Evolutionary conservation across 2,888 invertebrate species (phyloP), one percentile per base, ranked within the genome.

Genomic region (Heliconius cydno): DNA sequence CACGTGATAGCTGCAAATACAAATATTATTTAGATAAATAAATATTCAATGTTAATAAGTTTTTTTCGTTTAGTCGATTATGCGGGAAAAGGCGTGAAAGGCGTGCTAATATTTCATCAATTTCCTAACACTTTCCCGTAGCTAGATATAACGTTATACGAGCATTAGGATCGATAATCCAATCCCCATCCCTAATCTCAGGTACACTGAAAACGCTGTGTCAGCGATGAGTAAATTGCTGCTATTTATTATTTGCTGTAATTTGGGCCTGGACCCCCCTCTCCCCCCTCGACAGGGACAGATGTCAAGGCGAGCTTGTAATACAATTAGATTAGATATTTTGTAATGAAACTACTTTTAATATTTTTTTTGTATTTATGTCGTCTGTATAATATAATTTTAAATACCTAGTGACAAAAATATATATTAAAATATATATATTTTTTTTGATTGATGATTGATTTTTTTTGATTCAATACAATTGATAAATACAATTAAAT

Each of bases 161-260:
- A 65, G 15, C 6, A 65, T 65, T 65, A 28, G 30, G 77, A 81
- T 83, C 83, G 81, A 82, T 80, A 80, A 1, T 52, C 77, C 25
- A n/a, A 25, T 1, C 57, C 78, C 82, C 85, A 82, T 79, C 87
- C 78, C 86, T 85, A 84, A 22, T 13, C 38, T 71, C 86, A 88
- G 88, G 87, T 87, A 86, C 83, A 84, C 84, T 38, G 57, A 79
- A 73, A 57, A 22, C 74, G 82, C 79, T 41, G 79, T 77, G 77
- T 81, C 82, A 76, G 79, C 81, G 75, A 87, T 87, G 87, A 86
- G 84, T 86, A 88, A 90, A 89, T 89, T 87, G 88, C 86, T 84
- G 79, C 87, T 85, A 90, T 90, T 88, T 89, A 88, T 89, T 89
- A 88, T 86, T 85, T 86, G 85, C 82, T 86, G 85, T 86, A 87